Evolutionary conservation across 2,888 invertebrate species (phyloP), one percentile per base, ranked within the genome.

Genomic region (Noctua comes): DNA sequence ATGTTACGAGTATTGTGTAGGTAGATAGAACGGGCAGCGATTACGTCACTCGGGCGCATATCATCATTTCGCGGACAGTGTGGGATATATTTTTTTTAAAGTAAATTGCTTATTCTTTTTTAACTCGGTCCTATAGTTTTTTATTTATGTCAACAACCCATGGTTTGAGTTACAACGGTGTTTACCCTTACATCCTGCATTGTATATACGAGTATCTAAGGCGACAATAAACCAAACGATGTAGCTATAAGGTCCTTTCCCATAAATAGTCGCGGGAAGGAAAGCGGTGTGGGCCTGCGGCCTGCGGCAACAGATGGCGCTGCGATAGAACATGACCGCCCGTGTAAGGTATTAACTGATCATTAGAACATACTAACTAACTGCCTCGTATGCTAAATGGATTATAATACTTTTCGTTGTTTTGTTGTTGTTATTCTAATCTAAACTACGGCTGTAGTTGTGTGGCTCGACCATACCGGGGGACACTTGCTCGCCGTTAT

Each of bases 301-400:
- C 70, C 31, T 51, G 64, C 13, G 40, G 64, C 79, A 66, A 16
- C 88, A 84, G 78, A 77, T 79, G 88, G 79, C 80, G 70, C 75
- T 62, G 68, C 54, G 59, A 54, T 70, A 13, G 18, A 18, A 18
- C n/a, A 54, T 59, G 75, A 72, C 68, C 40, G 43, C 77, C 57
- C 46, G 76, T 64, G 71, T 65, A 72, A 75, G 68, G 71, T 77
- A 88, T 88, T 80, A 88, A 80, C 84, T 77, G 86, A 82, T 82
- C 88, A 88, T 88, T 88, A 88, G 82, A 74, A 80, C 86, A 66
- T 73, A 75, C 72, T 80, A 76, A 83, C 84, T 86, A 73, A 79
- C 74, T 57, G 68, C 24, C 72, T 70, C 54, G 51, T 73, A 68
- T 65, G 68, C 73, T 73, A 80, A 80, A 62, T 62, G 46, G n/a